phyloP scores from a whole-genome alignment of 2,888 invertebrate genomes.

The Syritta pipiens region DNA sequence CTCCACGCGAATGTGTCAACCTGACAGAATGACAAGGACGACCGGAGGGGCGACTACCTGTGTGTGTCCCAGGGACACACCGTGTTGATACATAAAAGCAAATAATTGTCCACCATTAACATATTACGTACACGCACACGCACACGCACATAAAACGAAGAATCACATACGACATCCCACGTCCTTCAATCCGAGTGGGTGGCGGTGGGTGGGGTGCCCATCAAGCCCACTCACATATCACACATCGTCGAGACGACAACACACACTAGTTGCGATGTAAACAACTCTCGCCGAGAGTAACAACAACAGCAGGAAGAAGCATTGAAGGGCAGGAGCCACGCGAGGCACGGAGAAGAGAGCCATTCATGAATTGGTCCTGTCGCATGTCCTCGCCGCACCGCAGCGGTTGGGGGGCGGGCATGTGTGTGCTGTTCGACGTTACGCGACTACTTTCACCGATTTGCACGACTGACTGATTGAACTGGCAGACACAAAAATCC shows the following conservation, averaged over 20 bases:
- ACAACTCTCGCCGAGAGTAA: no score
- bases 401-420: neutral
- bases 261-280: slow-evolving; percentile 68
- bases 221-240: no score
- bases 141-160: neutral
- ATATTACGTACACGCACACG: slow-evolving; percentile 38
- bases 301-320: slow-evolving; percentile 25
- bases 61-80: neutral
- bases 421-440: slow-evolving; percentile 31
- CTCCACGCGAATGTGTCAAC: slow-evolving; percentile 53
- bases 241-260: slow-evolving; percentile 43
- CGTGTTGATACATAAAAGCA: slow-evolving; percentile 43
- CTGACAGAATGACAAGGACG: slow-evolving; percentile 23
- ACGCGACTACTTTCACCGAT: slow-evolving; percentile 60
- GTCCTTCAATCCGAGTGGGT: slow-evolving; percentile 38
- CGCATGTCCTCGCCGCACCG: slow-evolving; percentile 23
- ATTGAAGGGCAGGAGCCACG: slow-evolving; percentile 34
- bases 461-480: slow-evolving; percentile 68
- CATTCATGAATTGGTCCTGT: slow-evolving; percentile 48
- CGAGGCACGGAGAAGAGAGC: slow-evolving; percentile 35
- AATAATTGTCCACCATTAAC: slow-evolving; percentile 68
- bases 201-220: neutral
- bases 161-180: slow-evolving; percentile 56
- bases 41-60: slow-evolving; percentile 42
- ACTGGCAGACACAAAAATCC: slow-evolving; percentile 51